Evolutionary conservation across 2,113 vertebrate species (phyloP), one percentile per base, ranked within the genome.

Genomic region (human): DNA sequence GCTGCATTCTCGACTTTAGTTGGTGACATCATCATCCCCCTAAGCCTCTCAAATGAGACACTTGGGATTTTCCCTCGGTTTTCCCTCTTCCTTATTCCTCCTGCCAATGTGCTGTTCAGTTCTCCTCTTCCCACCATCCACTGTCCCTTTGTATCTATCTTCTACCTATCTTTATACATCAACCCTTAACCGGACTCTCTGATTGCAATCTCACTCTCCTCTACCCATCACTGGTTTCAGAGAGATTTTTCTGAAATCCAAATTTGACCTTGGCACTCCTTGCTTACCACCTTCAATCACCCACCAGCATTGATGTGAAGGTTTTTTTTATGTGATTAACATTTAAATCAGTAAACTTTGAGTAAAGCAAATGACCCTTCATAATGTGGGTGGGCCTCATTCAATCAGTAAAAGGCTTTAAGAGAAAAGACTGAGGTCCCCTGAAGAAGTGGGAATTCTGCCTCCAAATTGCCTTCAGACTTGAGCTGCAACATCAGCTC

Each of bases 51-150:
- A 43, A 38, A 4, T 6, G 61, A 23, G 82, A 64, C 22, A 8
- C 10, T 23, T 20, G 61, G 43, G 50, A 35, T 6, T 64, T 6
- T 14, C 14, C 6, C 68, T 16, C 16, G 72, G 66, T 43, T 5
- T 43, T 18, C 17, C 6, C 50, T 30, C 30, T 12, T 20, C 88
- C 22, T 18, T 0, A 14, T 16, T 45, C 25, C 35, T 50, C 40
- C 52, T 75, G 57, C 40, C 18, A 25, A 6, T 3, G 5, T 1
- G 0, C 35, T 22, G 23, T 14, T 16, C 5, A 22, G 3, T 14
- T 55, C n/a, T 27, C 9, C 5, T 17, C 43, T n/a, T 9, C 4
- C 10, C 30, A 10, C 3, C 6, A 5, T 18, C 57, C 57, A 17
- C 35, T 8, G 57, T 16, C 35, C 18, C 20, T 40, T 50, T 13